These are phyloP conservation scores for Eilema sororculum DNA, from an alignment of 2,888 invertebrate genomes.

Conservation along the genomic window DNA sequence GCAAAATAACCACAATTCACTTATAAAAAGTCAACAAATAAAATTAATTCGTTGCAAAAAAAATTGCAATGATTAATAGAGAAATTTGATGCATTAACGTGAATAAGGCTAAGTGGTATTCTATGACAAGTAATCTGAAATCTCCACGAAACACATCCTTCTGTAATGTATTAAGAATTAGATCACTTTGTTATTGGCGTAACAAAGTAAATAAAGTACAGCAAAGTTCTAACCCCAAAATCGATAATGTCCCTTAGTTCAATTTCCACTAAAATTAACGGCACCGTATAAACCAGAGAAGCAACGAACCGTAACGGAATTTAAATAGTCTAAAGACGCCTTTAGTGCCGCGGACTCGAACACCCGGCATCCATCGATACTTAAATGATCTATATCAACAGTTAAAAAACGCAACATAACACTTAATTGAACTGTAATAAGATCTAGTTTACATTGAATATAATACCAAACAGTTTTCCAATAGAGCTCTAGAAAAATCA, in stretches of 20 bases:
- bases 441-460: constrained; percentile 37
- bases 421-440: constrained; percentile 30
- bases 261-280: constrained; percentile 86
- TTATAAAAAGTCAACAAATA: not conserved
- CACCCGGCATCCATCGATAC: constrained; percentile 63
- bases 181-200: not conserved
- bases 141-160: not conserved
- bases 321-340: constrained; percentile 85
- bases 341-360: constrained; percentile 69
- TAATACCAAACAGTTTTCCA: constrained; percentile 45
- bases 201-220: constrained; percentile 25
- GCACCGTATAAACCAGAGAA: constrained; percentile 84
- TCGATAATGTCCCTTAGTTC: constrained; percentile 72
- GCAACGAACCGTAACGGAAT: constrained; percentile 87
- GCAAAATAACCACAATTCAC: not conserved
- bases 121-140: not conserved
- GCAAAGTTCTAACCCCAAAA: constrained; percentile 57
- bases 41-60: not conserved
- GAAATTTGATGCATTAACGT: too few species aligned
- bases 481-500: constrained; percentile 61
- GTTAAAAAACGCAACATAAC: constrained; percentile 44
- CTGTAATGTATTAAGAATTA: not conserved
- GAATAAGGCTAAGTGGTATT: too few species aligned
- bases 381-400: constrained; percentile 57
- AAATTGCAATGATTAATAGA: too few species aligned